Evolutionary conservation across 2,888 invertebrate genomes (phyloP), one percentile per base, ranked within the genome.

Genomic region (Andrena camellia): DNA sequence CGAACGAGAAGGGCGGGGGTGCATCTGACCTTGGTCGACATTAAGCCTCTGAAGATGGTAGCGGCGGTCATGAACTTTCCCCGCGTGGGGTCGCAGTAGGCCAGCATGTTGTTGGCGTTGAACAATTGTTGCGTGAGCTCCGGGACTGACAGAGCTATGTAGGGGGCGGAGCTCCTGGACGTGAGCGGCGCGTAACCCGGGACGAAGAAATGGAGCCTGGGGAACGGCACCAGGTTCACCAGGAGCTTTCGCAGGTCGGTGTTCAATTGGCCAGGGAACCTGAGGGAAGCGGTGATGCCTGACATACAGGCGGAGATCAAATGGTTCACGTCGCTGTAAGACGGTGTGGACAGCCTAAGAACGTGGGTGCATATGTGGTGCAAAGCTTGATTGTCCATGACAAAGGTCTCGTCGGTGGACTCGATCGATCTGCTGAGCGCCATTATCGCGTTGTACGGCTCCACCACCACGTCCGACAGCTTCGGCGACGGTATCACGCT

Each of bases 161-260:
- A 90, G 2, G 85, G 79, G 0, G 97, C 96, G 13, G 96, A 97
- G 95, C 68, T 93, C 93, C n/a, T 13, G 2, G 96, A 95, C 59
- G 96, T 96, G 62, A 97, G 95, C 1, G 97, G 97, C 79, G 97
- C 96, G 93, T 97, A 96, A 60, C 96, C 97, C 83, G 98, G 97
- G 94, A 98, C 97, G 93, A 98, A 97, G 95, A 98, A 98, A 93
- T 98, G 98, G 67, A 98, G 95, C 87, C 97, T 96, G 86, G 98
- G 98, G 95, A 98, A 98, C 8, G 98, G 98, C 17, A 98, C 98
- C 98, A 99, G 98, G 95, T 99, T 99, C 77, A 98, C 97, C 64
- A 97, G 97, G 91, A 98, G 94, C 94, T 99, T 97, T 87, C 98
- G 96, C 84, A 99, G 95, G 95, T 98, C 98, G 69, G 98, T 97